phyloP scores from a whole-genome alignment of 2,888 invertebrate genomes.

The Pegoplata infirma region DNA sequence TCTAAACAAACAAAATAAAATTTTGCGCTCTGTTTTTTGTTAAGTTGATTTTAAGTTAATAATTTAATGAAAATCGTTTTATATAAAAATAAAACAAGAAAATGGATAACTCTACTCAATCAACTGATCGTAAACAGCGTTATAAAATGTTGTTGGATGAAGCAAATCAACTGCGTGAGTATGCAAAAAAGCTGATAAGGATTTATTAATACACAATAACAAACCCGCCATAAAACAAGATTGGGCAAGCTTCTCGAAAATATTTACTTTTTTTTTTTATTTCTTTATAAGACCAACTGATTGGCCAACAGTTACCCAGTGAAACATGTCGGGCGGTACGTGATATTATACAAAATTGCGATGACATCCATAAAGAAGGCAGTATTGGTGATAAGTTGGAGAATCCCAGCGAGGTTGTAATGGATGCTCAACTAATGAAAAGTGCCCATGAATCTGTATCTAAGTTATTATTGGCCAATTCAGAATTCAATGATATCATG shows the following conservation, averaged over 20 bases:
- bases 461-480: slow-evolving; percentile 70
- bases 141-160: slow-evolving; percentile 52
- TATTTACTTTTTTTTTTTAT: background rate
- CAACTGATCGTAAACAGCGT: slow-evolving; percentile 51
- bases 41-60: background rate
- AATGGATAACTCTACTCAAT: slow-evolving; percentile 40
- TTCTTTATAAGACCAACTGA: slow-evolving; percentile 52
- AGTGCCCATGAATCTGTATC: slow-evolving; percentile 74
- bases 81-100: background rate
- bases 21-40: background rate
- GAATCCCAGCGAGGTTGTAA: slow-evolving; percentile 75
- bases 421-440: slow-evolving; percentile 76
- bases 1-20: background rate
- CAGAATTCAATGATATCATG: slow-evolving; percentile 72
- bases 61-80: background rate
- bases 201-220: too few species aligned
- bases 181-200: background rate
- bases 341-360: slow-evolving; percentile 69
- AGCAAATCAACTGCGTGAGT: slow-evolving; percentile 43
- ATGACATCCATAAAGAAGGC: slow-evolving; percentile 69
- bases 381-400: slow-evolving; percentile 71
- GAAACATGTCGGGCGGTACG: slow-evolving; percentile 67
- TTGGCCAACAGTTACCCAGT: slow-evolving; percentile 53
- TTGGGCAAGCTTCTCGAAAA: background rate
- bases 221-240: too few species aligned